Conservation (phyloP, 2,113 vertebrate species). For the Panthera tigris region DNA sequence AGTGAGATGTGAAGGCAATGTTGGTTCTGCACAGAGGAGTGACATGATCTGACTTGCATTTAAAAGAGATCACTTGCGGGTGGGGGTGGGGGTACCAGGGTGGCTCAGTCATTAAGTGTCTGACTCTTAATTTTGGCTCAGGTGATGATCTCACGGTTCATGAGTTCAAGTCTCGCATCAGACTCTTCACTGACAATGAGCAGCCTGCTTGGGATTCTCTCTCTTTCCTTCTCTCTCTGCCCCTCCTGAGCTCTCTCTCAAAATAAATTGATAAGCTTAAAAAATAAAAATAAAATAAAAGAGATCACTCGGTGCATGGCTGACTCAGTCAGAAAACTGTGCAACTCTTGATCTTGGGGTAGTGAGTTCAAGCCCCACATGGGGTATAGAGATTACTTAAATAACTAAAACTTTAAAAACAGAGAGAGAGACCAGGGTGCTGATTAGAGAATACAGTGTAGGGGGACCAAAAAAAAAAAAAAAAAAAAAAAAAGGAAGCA, state of each 20-base stretch:
- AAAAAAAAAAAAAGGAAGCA: background rate
- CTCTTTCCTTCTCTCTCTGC: background rate
- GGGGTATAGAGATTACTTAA: too few relatives aligned
- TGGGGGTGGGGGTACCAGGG: too few relatives aligned
- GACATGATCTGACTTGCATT: background rate
- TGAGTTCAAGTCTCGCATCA: too few relatives aligned
- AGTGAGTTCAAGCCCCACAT: too few relatives aligned
- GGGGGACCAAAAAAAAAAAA: background rate
- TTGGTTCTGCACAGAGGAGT: background rate
- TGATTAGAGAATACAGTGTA: background rate
- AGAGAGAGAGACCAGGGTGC: background rate
- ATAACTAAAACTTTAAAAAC: too few relatives aligned
- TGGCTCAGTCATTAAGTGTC: too few relatives aligned
- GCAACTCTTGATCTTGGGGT: too few relatives aligned
- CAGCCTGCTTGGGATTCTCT: background rate
- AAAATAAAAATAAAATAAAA: background rate
- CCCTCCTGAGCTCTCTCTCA: background rate
- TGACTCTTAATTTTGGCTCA: too few relatives aligned
- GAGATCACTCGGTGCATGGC: too few relatives aligned
- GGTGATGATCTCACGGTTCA: too few relatives aligned
- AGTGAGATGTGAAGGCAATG: background rate
- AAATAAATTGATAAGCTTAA: too few relatives aligned
- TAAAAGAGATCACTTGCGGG: background rate
- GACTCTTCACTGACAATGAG: background rate
- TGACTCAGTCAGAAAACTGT: too few relatives aligned